These are phyloP conservation scores for Ditylenchus dipsaci DNA, from an alignment of 1,140 invertebrate species.

Conservation along the genomic window DNA sequence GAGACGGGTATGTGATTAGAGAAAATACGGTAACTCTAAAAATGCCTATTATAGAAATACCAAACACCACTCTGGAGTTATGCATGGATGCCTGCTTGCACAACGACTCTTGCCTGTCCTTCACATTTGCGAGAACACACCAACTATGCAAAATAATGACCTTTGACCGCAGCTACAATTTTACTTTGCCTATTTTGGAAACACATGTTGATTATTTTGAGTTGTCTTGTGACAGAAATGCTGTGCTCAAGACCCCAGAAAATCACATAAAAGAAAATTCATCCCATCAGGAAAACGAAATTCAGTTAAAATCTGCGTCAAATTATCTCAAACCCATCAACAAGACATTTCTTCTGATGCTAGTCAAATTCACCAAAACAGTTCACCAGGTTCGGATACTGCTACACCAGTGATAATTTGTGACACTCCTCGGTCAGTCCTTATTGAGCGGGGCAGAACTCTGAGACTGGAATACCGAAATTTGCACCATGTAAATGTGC, in stretches of 20 bases:
- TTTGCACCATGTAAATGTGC: conserved; percentile 44
- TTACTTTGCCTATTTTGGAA: conserved; percentile 36
- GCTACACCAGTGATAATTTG: neutral
- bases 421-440: conserved; percentile 10
- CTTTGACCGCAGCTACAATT: conserved; percentile 25
- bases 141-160: conserved; percentile 34
- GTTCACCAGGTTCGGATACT: neutral
- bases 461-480: conserved; percentile 42
- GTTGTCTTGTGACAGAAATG: conserved; percentile 35
- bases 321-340: no score
- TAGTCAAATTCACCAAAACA: no score
- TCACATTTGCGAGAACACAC: conserved; percentile 16
- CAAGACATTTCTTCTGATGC: no score
- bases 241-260: conserved; percentile 1
- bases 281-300: conserved; percentile 8
- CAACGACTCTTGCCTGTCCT: conserved; percentile 32
- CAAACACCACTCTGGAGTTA: conserved; percentile 5
- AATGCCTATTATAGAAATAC: conserved; percentile 14
- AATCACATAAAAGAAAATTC: neutral
- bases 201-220: conserved; percentile 42
- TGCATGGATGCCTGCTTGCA: conserved; percentile 41
- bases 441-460: conserved; percentile 37
- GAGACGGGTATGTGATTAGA: no score
- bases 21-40: no score
- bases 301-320: no score